Evolutionary conservation across 2,113 vertebrate species (phyloP).

Genomic region (Antechinus flavipes): DNA sequence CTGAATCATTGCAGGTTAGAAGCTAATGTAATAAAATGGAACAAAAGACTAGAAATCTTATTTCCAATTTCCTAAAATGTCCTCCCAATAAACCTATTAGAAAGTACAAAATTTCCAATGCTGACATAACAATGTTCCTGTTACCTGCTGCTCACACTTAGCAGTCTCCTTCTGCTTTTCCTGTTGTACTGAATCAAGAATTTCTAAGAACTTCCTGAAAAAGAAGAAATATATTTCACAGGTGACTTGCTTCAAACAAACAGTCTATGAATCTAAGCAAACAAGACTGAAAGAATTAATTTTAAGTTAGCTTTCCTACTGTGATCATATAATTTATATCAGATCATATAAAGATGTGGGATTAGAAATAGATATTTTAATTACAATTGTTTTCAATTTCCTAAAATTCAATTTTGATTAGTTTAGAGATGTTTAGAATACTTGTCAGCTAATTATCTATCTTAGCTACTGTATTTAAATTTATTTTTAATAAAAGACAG

Average conservation of each 20-base stretch:
- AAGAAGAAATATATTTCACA: slow-evolving; percentile 60
- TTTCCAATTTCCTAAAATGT: neutral
- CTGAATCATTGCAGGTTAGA: slow-evolving; percentile 43
- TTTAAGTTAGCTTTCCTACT: neutral
- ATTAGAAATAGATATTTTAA: neutral
- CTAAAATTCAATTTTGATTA: neutral
- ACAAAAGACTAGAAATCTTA: neutral
- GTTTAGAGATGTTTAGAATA: neutral
- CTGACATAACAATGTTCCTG: neutral
- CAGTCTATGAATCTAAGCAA: neutral
- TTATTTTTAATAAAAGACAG: neutral
- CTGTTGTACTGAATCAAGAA: slow-evolving; percentile 86
- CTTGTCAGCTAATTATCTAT: neutral
- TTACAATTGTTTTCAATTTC: neutral
- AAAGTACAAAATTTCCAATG: neutral
- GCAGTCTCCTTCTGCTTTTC: slow-evolving; percentile 88
- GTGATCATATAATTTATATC: neutral
- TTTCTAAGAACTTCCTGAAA: slow-evolving; percentile 90
- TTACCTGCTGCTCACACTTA: slow-evolving; percentile 90
- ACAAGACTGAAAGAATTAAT: neutral
- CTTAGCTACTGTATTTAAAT: neutral
- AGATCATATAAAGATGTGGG: neutral
- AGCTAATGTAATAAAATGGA: slow-evolving; percentile 57
- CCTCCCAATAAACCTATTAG: neutral
- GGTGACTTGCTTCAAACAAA: slow-evolving; percentile 14